phyloP scores from a whole-genome alignment of 2,888 invertebrate species.

The Linyphia triangularis region DNA sequence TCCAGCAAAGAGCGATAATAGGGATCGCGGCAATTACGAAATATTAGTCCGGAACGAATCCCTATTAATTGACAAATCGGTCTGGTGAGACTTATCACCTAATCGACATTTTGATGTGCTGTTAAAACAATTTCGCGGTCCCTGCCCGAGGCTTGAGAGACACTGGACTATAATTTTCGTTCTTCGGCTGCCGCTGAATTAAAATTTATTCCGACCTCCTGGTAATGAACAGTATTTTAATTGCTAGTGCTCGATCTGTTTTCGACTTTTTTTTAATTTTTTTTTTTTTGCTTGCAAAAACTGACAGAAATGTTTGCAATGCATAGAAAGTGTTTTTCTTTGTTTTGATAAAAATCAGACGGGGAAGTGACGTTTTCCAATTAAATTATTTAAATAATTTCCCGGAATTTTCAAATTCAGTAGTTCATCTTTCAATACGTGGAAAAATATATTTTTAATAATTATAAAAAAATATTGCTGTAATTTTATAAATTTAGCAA shows the following conservation, averaged over 20 bases:
- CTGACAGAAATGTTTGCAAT: no score
- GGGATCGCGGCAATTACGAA: constrained; percentile 17
- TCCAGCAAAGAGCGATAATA: neutral
- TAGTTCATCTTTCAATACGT: no score
- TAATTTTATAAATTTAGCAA: no score
- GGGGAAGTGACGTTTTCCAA: no score
- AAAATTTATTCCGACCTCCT: constrained; percentile 33
- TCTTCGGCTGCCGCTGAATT: constrained; percentile 24
- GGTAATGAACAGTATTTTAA: constrained; percentile 43
- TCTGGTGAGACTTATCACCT: constrained; percentile 53
- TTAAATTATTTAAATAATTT: no score
- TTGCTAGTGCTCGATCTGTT: constrained; percentile 12
- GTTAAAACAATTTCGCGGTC: constrained; percentile 5
- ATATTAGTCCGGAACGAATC: constrained; percentile 3
- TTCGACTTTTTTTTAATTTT: no score
- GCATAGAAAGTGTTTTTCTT: no score
- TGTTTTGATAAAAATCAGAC: no score
- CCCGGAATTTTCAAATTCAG: no score
- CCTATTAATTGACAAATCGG: constrained; percentile 37
- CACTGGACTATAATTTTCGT: constrained; percentile 35
- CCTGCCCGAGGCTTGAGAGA: neutral
- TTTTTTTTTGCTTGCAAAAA: no score
- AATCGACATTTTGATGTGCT: constrained; percentile 50
- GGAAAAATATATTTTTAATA: no score
- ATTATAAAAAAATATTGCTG: no score